Percentiles rank a stretch among this genome's conserved stretches.
phyloP scores from a whole-genome alignment of 2,113 vertebrate genomes.

The Cephalopterus ornatus region DNA sequence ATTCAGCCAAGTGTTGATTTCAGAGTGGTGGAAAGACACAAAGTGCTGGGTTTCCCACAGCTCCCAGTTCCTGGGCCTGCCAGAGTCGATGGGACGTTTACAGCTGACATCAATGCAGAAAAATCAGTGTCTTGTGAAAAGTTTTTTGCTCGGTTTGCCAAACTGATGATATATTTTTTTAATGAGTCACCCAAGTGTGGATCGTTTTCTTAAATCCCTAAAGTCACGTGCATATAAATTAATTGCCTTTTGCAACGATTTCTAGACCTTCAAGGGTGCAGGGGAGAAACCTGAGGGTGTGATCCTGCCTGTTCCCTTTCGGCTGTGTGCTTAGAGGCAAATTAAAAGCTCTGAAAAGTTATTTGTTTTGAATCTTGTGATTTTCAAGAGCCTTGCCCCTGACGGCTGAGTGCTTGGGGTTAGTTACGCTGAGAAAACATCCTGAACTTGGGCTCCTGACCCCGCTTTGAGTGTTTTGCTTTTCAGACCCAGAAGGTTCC shows the following conservation, averaged over 20 bases:
- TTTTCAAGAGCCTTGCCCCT: constrained; percentile 1
- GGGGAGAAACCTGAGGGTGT: background rate
- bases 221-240: background rate
- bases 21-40: background rate
- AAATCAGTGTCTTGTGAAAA: background rate
- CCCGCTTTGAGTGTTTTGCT: constrained; percentile 50
- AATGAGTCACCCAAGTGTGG: background rate
- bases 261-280: background rate
- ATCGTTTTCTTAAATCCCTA: background rate
- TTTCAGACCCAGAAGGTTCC: constrained; percentile 60
- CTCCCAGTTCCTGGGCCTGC: background rate
- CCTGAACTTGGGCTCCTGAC: constrained; percentile 58
- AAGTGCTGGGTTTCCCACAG: background rate
- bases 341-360: background rate
- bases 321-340: background rate
- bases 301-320: background rate
- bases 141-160: background rate
- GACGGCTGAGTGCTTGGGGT: constrained; percentile 14
- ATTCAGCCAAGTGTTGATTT: background rate
- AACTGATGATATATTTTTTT: background rate
- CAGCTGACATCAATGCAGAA: background rate
- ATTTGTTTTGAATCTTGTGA: background rate
- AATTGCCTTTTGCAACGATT: background rate
- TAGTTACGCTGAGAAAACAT: constrained; percentile 11
- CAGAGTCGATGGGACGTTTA: background rate